Evolutionary conservation across 2,888 invertebrate species (phyloP).

Genomic region (Octonoba sinensis): DNA sequence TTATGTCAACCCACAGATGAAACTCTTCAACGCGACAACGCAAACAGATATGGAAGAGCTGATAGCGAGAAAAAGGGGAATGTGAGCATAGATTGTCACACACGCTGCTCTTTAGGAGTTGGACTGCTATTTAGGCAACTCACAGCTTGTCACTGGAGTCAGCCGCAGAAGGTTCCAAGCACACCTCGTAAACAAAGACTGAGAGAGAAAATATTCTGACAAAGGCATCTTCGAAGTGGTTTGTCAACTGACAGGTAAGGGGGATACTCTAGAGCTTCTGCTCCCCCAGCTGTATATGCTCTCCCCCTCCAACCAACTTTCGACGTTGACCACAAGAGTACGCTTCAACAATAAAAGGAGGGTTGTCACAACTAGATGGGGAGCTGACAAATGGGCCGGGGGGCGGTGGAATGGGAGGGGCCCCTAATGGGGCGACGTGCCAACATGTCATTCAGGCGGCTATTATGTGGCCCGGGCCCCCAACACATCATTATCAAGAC

Average conservation of each 20-base stretch:
- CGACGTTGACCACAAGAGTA: slow-evolving; percentile 63
- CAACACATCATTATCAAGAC: slow-evolving; percentile 56
- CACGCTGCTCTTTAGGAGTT: slow-evolving; percentile 33
- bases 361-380: slow-evolving; percentile 59
- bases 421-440: slow-evolving; percentile 63
- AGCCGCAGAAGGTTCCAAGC: slow-evolving; percentile 19
- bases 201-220: slow-evolving; percentile 60
- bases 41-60: slow-evolving; percentile 1
- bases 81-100: slow-evolving; percentile 55
- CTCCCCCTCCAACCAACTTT: slow-evolving; percentile 21
- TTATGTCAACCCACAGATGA: slow-evolving; percentile 51
- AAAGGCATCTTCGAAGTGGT: slow-evolving; percentile 47
- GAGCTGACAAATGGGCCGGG: slow-evolving; percentile 41
- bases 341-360: slow-evolving; percentile 54
- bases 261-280: slow-evolving; percentile 7
- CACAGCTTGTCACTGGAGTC: slow-evolving; percentile 42
- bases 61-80: slow-evolving; percentile 14
- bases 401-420: slow-evolving; percentile 43
- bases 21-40: slow-evolving; percentile 18
- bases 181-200: slow-evolving; percentile 51
- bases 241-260: slow-evolving; percentile 61
- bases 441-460: slow-evolving; percentile 64
- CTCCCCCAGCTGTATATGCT: not conserved
- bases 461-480: slow-evolving; percentile 56
- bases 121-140: slow-evolving; percentile 52